A percentile compares a stretch with the other conserved stretches of the same genome.
Conservation (phyloP, 37 sponge, comb jelly and placozoan genomes). For the Lycopodina hypogea region DNA sequence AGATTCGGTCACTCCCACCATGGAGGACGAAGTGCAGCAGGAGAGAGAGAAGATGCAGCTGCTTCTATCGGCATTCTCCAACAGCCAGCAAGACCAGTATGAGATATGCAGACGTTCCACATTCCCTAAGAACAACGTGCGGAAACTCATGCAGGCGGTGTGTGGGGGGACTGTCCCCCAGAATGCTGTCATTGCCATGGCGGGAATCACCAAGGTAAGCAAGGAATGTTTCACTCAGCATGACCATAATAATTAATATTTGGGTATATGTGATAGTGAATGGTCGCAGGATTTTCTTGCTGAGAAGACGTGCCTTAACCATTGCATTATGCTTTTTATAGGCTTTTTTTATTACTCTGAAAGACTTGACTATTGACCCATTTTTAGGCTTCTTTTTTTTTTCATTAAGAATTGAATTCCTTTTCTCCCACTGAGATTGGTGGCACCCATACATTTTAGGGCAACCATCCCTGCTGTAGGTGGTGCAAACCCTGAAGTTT, state of each 20-base stretch:
- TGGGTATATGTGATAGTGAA: not conserved
- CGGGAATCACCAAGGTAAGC: slow-evolving; percentile 84
- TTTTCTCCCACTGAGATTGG: too few species aligned
- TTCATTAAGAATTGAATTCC: too few species aligned
- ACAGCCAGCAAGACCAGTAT: slow-evolving; percentile 88
- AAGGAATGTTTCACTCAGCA: too few species aligned
- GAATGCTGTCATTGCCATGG: slow-evolving; percentile 94
- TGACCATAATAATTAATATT: too few species aligned
- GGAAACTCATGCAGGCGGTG: slow-evolving; percentile 73
- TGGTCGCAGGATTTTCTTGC: not conserved
- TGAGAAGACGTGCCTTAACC: not conserved
- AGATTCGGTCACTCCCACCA: not conserved
- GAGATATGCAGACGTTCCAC: slow-evolving; percentile 88
- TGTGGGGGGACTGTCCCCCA: slow-evolving; percentile 73
- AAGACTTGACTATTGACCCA: too few species aligned
- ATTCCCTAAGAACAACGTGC: slow-evolving; percentile 77
- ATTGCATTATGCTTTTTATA: too few species aligned
- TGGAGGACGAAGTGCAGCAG: slow-evolving; percentile 6
- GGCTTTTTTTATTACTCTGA: not conserved
- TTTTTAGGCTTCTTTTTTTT: too few species aligned
- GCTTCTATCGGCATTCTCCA: slow-evolving; percentile 81
- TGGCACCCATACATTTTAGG: too few species aligned
- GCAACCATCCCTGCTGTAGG: too few species aligned
- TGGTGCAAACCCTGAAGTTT: too few species aligned
- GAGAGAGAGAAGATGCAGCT: slow-evolving; percentile 45